Base-by-base conservation (phyloP, 2,888 invertebrate genomes). In the Trichacis sp. region DNA sequence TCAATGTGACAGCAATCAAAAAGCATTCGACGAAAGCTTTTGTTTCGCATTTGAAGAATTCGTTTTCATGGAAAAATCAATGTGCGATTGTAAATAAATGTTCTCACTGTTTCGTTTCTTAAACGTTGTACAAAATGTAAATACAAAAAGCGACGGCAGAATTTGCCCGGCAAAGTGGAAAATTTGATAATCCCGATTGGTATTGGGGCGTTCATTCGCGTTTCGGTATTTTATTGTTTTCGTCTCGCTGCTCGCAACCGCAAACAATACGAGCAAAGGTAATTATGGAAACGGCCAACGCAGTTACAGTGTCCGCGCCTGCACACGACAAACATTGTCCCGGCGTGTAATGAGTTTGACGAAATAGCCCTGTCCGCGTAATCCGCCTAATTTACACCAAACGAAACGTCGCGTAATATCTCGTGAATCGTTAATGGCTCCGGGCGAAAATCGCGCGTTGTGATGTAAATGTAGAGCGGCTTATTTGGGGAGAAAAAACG, bases 1-100 rank as follows among this genome's bases (percentile, higher is more conserved):
- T 80, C 80, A 82, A 81, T 82, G 81, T 78, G 82, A 81, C 77
- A 81, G 75, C 81, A 81, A 81, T 82, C 81, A 82, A 75, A 73
- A 56, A 68, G 64, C 69, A 68, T 68, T 73, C 72, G 72, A 73
- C 72, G 77, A 18, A 42, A 6, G 8, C 8, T 14, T 9, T 15
- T 17, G 11, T 42, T 17, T 17, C 5, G 14, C 11, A 17, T n/a
- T 38, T n/a, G 38, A 11, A n/a, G n/a, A n/a, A n/a, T n/a, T n/a
- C n/a, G n/a, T n/a, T n/a, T n/a, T n/a, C n/a, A n/a, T n/a, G n/a
- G n/a, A n/a, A n/a, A n/a, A n/a, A n/a, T n/a, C n/a, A n/a, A n/a
- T n/a, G n/a, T n/a, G n/a, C 11, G 14, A 2, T 36, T 36, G 11
- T 36, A 36, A 36, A 12, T 36, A 36, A 11, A 36, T 11, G 36